A percentile compares a stretch with the other conserved stretches of the same genome.
Conservation (phyloP, 1,140 invertebrate genomes). For the Saxidomus purpurata region DNA sequence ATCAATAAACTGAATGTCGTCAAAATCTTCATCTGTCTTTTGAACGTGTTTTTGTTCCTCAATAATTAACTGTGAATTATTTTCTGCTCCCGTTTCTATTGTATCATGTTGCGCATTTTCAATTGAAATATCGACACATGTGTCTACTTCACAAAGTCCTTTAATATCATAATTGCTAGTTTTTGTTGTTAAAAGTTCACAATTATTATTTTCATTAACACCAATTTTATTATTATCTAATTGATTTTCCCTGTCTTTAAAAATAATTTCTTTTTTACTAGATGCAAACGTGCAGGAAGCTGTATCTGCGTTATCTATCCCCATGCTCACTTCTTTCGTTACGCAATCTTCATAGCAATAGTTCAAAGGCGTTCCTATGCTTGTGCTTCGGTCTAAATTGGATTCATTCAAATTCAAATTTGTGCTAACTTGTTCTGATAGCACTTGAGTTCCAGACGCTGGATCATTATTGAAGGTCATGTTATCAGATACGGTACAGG, state of each 20-base stretch:
- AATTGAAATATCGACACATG: not conserved
- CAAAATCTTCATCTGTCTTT: not conserved
- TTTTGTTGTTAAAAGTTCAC: not conserved
- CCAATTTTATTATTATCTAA: not conserved
- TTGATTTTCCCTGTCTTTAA: not conserved
- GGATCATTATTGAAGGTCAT: conserved; percentile 9
- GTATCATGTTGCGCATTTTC: not conserved
- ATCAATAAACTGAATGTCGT: conserved; percentile 57
- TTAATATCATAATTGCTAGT: not conserved
- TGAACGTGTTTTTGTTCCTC: not conserved
- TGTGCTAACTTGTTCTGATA: conserved; percentile 19
- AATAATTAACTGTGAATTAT: not conserved
- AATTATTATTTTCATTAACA: not conserved
- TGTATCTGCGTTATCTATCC: not conserved
- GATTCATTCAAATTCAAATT: conserved; percentile 32
- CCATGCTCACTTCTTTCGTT: not conserved
- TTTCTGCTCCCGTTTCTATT: not conserved
- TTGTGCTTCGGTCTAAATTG: not conserved
- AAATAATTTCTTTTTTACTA: not conserved
- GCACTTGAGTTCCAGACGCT: conserved; percentile 20
- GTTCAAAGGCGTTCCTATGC: conserved; percentile 2
- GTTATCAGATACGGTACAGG: conserved; percentile 39
- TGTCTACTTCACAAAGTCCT: not conserved
- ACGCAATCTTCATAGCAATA: not conserved
- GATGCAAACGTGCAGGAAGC: not conserved